Evolutionary conservation across 2,113 vertebrate genomes (phyloP).

Genomic region (Marmota monax): DNA sequence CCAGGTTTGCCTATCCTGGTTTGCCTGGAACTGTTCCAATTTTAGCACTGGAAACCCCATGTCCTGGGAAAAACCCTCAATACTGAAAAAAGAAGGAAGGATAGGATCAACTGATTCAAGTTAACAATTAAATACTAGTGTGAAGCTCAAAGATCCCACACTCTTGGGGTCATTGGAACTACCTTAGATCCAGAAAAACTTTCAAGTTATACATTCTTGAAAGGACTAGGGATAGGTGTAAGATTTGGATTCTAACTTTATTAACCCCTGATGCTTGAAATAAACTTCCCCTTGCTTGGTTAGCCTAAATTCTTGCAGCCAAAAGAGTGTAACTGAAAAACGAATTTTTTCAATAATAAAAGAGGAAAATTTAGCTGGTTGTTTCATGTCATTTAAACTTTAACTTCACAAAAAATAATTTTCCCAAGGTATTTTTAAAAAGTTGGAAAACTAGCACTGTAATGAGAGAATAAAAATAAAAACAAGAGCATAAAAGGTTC

Average conservation of each 20-base stretch:
- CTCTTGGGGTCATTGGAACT: neutral
- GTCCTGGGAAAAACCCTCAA: neutral
- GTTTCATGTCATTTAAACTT: neutral
- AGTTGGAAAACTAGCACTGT: neutral
- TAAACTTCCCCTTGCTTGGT: neutral
- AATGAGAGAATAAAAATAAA: slow-evolving; percentile 51
- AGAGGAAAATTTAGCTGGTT: neutral
- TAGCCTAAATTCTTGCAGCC: neutral
- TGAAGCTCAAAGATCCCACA: neutral
- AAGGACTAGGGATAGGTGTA: neutral
- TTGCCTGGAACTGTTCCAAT: neutral
- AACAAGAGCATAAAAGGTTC: slow-evolving; percentile 30
- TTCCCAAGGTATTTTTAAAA: neutral
- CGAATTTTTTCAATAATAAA: neutral
- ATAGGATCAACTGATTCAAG: neutral
- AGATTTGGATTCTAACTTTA: neutral
- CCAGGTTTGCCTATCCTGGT: neutral
- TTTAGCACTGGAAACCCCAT: neutral
- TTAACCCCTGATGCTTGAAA: neutral
- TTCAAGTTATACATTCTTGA: neutral
- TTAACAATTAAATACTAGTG: neutral
- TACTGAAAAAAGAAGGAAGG: neutral
- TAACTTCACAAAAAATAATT: slow-evolving; percentile 45
- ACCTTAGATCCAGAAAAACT: neutral
- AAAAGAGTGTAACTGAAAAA: neutral